phyloP scores from a whole-genome alignment of 2,113 vertebrate genomes.

The Romanogobio albipinnatus region DNA sequence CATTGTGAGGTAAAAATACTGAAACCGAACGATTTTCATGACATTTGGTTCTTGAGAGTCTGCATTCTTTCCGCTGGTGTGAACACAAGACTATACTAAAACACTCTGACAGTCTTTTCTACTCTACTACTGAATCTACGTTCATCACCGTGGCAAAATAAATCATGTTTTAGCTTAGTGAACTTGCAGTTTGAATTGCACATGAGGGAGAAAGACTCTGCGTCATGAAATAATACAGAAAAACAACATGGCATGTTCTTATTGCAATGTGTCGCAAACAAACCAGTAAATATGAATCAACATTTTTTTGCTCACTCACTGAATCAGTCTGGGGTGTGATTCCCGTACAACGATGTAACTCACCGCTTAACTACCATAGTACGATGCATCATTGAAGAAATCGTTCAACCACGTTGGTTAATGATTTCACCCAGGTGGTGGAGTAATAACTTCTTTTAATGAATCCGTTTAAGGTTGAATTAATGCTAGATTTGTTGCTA shows the following conservation, averaged over 20 bases:
- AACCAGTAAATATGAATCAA: background rate
- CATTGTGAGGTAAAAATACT: background rate
- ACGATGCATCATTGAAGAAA: no score
- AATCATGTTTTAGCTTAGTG: background rate
- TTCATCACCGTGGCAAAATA: background rate
- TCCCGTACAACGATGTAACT: no score
- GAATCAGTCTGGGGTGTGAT: background rate
- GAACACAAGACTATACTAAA: constrained; percentile 33
- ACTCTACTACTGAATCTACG: no score
- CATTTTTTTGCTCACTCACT: background rate
- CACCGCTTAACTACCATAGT: no score
- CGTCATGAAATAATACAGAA: no score
- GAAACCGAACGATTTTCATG: background rate
- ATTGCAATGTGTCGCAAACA: background rate
- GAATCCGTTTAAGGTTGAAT: no score
- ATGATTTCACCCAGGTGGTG: no score
- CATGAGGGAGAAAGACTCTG: background rate
- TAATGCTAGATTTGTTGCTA: no score
- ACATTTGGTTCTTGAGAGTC: background rate
- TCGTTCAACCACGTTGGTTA: no score
- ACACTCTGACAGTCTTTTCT: background rate
- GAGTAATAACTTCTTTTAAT: no score
- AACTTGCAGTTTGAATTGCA: background rate
- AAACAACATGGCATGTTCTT: no score
- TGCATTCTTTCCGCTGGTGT: background rate